Base-by-base conservation (phyloP, 2,888 invertebrate species). In the Gisinianus flammeolus region DNA sequence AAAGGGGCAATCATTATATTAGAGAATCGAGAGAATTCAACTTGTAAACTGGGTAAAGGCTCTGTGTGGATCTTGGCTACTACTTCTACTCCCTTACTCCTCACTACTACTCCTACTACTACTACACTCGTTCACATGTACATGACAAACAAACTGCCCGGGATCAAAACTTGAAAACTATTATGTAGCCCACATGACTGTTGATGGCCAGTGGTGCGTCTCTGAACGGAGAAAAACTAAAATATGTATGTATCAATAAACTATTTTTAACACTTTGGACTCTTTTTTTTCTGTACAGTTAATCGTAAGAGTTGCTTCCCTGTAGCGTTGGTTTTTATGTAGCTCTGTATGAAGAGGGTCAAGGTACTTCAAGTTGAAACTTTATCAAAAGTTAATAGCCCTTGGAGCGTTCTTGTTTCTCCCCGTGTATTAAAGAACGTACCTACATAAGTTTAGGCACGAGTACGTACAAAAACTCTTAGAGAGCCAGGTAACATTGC, bases 1-100 rank as follows among this genome's bases (percentile, higher is more conserved):
- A 69, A 69, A 56, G 52, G 44, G 69, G 71, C 30, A 71, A 71
- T 71, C 71, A 71, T 56, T 71, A 56, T 28, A 56, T 70, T 70
- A 70, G 52, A 70, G 69, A 69, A 54, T 22, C 4, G 24, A 62
- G 62, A 62, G 3, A 62, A 24, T 68, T 44, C 6, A 68, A 68
- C 44, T 69, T 44, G 44, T 44, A 22, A 24, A 31, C 19, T n/a
- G 16, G 6, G 28, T n/a, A 30, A 28, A 31, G 10, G 19, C 67
- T 2, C 10, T 31, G 31, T 28, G 3, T 31, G 2, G n/a, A n/a
- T n/a, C n/a, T n/a, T n/a, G n/a, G n/a, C n/a, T n/a, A n/a, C n/a
- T n/a, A n/a, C n/a, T n/a, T n/a, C n/a, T n/a, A n/a, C n/a, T n/a
- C n/a, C n/a, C n/a, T n/a, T n/a, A n/a, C n/a, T n/a, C n/a, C n/a